Conservation (phyloP, 2,797 vertebrate species). For the Heliangelus exortis region DNA sequence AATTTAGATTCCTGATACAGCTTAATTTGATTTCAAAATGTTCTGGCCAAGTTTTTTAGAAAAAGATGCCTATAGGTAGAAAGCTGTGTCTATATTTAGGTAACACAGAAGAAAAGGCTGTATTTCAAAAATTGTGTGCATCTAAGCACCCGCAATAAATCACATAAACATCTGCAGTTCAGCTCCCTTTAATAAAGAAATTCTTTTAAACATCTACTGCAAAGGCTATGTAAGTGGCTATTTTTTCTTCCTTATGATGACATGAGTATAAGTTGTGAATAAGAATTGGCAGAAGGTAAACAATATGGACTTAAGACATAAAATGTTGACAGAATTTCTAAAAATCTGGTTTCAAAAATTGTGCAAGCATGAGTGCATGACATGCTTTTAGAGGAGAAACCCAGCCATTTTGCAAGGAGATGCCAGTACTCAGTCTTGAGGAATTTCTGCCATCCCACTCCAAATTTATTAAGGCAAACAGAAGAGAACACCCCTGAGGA, state of each 20-base stretch:
- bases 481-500: neutral
- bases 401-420: neutral
- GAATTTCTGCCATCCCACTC: neutral
- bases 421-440: neutral
- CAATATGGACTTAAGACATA: neutral
- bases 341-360: neutral
- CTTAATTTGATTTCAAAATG: constrained; percentile 2
- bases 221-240: neutral
- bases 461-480: neutral
- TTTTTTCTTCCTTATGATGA: neutral
- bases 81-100: neutral
- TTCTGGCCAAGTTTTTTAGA: neutral
- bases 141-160: neutral
- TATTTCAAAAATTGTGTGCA: neutral
- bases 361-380: neutral
- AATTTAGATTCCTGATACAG: constrained; percentile 38
- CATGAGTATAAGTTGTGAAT: neutral
- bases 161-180: neutral
- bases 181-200: neutral
- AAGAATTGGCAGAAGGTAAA: neutral
- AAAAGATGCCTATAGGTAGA: neutral
- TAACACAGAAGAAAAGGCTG: neutral
- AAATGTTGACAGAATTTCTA: neutral
- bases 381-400: neutral
- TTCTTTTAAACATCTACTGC: neutral